Conservation (phyloP, 2,113 vertebrate genomes). For the Etheostoma cragini region DNA sequence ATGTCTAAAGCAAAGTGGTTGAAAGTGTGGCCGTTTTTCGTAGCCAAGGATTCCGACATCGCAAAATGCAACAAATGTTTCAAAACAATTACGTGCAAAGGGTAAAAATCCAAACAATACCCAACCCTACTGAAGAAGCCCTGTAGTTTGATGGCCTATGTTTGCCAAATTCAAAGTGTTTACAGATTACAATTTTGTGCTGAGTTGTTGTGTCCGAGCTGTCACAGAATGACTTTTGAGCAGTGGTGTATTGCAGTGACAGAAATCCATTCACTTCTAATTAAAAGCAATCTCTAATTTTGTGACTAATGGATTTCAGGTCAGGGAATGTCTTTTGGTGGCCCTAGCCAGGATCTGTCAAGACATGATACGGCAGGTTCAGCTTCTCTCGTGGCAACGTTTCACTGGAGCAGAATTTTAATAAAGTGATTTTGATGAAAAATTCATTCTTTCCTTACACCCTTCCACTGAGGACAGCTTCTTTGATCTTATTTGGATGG, state of each 20-base stretch:
- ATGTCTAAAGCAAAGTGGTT: no score
- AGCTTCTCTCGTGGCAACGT: slow-evolving; percentile 46
- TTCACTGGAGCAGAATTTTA: slow-evolving; percentile 62
- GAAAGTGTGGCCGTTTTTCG: no score
- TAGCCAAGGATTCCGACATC: no score
- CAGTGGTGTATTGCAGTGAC: background rate
- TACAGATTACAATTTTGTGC: slow-evolving; percentile 43
- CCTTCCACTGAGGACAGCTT: slow-evolving; percentile 48
- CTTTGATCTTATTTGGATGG: slow-evolving; percentile 72
- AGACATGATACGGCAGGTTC: slow-evolving; percentile 38
- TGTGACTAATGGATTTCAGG: slow-evolving; percentile 48
- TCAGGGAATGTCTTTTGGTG: slow-evolving; percentile 25
- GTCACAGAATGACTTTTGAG: slow-evolving; percentile 4
- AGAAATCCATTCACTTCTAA: slow-evolving; percentile 34
- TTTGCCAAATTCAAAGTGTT: slow-evolving; percentile 60
- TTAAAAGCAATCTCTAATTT: slow-evolving; percentile 27
- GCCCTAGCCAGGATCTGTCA: slow-evolving; percentile 21
- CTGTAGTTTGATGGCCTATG: slow-evolving; percentile 53
- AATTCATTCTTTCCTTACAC: slow-evolving; percentile 45
- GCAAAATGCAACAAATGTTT: no score
- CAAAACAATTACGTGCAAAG: no score
- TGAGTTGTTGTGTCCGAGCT: slow-evolving; percentile 9
- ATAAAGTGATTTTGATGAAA: slow-evolving; percentile 68
- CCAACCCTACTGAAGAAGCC: background rate
- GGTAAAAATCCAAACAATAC: no score